Evolutionary conservation across 2,888 invertebrate genomes (phyloP).

Genomic region (Limnephilus lunatus): DNA sequence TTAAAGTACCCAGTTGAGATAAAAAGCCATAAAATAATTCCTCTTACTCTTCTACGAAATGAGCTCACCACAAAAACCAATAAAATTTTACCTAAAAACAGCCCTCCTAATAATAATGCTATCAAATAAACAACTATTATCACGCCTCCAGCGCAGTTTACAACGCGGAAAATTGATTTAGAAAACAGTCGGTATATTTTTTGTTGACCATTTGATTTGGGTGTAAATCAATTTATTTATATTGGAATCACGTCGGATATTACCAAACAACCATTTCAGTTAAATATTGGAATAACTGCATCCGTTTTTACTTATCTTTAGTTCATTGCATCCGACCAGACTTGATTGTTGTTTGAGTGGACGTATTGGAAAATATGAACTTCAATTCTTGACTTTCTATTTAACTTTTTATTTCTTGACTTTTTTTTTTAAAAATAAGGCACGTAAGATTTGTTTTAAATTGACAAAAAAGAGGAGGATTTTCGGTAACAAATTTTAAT

Average conservation of each 20-base stretch:
- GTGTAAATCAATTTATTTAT: slow-evolving; percentile 28
- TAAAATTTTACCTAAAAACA: neutral
- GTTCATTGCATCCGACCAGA: neutral
- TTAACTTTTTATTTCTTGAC: neutral
- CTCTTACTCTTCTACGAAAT: neutral
- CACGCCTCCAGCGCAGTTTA: slow-evolving; percentile 26
- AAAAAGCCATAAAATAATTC: neutral
- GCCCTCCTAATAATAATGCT: no score
- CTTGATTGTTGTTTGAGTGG: neutral
- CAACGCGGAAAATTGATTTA: slow-evolving; percentile 39
- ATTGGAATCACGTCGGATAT: slow-evolving; percentile 25
- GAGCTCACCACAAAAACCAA: slow-evolving; percentile 13
- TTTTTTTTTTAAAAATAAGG: no score
- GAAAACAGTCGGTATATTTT: slow-evolving; percentile 8
- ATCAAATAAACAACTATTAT: neutral
- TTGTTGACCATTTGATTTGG: slow-evolving; percentile 19
- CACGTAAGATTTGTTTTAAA: no score
- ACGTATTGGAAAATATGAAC: neutral
- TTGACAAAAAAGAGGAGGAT: no score
- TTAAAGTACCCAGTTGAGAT: neutral
- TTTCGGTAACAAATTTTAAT: no score
- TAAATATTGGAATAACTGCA: neutral
- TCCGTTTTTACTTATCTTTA: neutral
- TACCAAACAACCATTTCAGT: neutral
- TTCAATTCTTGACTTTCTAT: neutral